Conservation (phyloP, 1,140 invertebrate species). For the Drosophila navojoa region DNA sequence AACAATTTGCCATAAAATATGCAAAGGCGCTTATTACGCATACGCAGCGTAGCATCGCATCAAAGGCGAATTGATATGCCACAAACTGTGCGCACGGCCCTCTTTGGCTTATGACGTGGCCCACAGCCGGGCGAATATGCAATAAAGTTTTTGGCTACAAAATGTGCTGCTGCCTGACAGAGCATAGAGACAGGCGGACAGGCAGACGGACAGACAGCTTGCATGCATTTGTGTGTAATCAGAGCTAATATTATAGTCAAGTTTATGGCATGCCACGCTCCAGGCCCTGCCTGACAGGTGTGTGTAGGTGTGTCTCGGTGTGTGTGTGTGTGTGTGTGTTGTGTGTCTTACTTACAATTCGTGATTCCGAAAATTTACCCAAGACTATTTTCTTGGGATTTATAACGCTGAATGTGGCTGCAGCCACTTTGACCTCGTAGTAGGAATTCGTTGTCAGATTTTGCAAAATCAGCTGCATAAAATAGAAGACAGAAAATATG, state of each 20-base stretch:
- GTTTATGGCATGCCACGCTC: slow-evolving; percentile 54
- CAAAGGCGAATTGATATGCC: slow-evolving; percentile 14
- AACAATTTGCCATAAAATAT: slow-evolving; percentile 47
- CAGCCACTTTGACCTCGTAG: slow-evolving; percentile 90
- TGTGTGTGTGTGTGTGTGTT: slow-evolving; percentile 22
- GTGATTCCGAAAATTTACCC: slow-evolving; percentile 87
- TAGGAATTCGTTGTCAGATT: slow-evolving; percentile 90
- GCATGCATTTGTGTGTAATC: slow-evolving; percentile 50
- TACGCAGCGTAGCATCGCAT: slow-evolving; percentile 37
- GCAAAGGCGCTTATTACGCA: slow-evolving; percentile 59
- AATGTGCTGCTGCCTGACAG: slow-evolving; percentile 1
- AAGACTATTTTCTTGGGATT: slow-evolving; percentile 87
- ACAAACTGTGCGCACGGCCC: neutral
- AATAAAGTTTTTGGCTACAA: slow-evolving; percentile 19
- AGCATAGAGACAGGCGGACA: neutral
- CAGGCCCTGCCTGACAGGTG: slow-evolving; percentile 40
- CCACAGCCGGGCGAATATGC: slow-evolving; percentile 9
- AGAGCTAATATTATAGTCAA: slow-evolving; percentile 53
- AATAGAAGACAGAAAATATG: slow-evolving; percentile 5
- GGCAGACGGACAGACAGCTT: slow-evolving; percentile 1
- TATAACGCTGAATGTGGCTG: slow-evolving; percentile 88
- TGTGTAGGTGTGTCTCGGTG: slow-evolving; percentile 18
- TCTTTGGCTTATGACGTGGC: slow-evolving; percentile 6
- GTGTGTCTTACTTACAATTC: slow-evolving; percentile 85
- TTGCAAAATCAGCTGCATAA: slow-evolving; percentile 88